These are phyloP conservation scores for Dynastes grantii DNA, from an alignment of 2,888 invertebrate species.

Conservation along the genomic window DNA sequence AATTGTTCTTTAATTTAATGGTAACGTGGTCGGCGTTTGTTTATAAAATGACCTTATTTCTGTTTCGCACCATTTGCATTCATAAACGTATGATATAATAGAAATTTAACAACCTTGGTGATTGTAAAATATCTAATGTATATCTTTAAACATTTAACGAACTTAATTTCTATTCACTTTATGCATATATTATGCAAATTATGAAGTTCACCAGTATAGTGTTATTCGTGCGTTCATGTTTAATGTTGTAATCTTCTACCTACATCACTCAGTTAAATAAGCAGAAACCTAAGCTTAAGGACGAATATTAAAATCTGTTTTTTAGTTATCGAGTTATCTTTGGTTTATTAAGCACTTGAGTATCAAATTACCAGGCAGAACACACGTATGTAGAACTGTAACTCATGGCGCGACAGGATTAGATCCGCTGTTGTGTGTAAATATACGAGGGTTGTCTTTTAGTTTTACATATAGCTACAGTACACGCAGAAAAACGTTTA, in stretches of 20 bases:
- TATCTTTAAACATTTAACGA: conserved; percentile 8
- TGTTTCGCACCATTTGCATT: conserved; percentile 21
- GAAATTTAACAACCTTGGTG: conserved; percentile 28
- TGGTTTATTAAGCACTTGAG: too few relatives aligned
- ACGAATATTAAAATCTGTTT: too few relatives aligned
- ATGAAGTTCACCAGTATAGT: background rate
- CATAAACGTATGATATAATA: conserved; percentile 1
- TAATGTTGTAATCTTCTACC: conserved; percentile 5
- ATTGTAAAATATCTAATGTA: background rate
- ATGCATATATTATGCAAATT: background rate
- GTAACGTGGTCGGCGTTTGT: background rate
- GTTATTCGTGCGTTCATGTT: background rate
- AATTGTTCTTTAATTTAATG: conserved; percentile 16
- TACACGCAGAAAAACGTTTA: too few relatives aligned
- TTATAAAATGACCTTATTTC: conserved; percentile 1
- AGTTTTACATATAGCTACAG: too few relatives aligned
- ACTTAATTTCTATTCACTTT: background rate
- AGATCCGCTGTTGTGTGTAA: too few relatives aligned
- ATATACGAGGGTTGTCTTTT: too few relatives aligned
- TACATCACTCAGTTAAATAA: background rate
- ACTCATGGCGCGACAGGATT: too few relatives aligned
- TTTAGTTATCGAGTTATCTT: too few relatives aligned
- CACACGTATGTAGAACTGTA: too few relatives aligned
- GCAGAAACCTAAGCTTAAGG: too few relatives aligned
- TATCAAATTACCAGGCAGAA: too few relatives aligned